Percentiles rank a stretch among this genome's conserved stretches.
These are phyloP conservation scores for Tenthredo livida DNA, from an alignment of 2,888 invertebrate genomes.

Conservation along the genomic window DNA sequence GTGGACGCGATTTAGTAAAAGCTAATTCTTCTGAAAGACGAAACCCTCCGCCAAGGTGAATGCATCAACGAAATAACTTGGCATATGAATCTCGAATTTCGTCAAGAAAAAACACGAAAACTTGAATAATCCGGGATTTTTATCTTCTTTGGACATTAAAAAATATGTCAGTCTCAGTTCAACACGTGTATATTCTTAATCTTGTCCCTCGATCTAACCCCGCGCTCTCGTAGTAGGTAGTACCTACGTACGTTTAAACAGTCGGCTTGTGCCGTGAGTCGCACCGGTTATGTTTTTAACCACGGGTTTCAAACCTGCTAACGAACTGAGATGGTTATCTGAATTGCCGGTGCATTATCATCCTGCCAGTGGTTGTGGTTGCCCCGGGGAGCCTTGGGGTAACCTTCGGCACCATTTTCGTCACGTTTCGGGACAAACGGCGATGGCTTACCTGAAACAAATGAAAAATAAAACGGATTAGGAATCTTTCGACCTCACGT, in stretches of 20 bases:
- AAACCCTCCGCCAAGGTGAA: constrained; percentile 10
- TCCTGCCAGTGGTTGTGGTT: constrained; percentile 55
- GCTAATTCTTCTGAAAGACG: constrained; percentile 8
- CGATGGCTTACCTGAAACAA: constrained; percentile 73
- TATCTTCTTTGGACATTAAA: constrained; percentile 36
- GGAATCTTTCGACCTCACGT: constrained; percentile 42
- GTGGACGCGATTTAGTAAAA: not conserved
- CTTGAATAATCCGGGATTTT: constrained; percentile 46
- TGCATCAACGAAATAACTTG: constrained; percentile 17
- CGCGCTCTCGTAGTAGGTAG: not conserved
- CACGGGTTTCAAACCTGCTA: constrained; percentile 63
- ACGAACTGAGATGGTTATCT: constrained; percentile 72
- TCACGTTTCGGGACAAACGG: constrained; percentile 52
- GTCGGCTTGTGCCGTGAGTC: constrained; percentile 22
- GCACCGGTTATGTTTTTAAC: constrained; percentile 46
- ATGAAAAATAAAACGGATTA: constrained; percentile 58
- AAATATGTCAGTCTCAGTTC: constrained; percentile 52
- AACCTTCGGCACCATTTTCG: constrained; percentile 53
- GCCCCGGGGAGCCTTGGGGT: not conserved
- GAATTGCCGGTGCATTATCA: constrained; percentile 66
- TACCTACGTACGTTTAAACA: constrained; percentile 15
- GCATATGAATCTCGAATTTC: constrained; percentile 30
- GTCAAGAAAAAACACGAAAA: not conserved
- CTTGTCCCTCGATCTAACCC: constrained; percentile 41
- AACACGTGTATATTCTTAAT: constrained; percentile 51